A percentile compares a stretch with the other conserved stretches of the same genome.
Evolutionary conservation across 2,888 invertebrate species (phyloP).

Genomic region (Trichogramma evanescens): DNA sequence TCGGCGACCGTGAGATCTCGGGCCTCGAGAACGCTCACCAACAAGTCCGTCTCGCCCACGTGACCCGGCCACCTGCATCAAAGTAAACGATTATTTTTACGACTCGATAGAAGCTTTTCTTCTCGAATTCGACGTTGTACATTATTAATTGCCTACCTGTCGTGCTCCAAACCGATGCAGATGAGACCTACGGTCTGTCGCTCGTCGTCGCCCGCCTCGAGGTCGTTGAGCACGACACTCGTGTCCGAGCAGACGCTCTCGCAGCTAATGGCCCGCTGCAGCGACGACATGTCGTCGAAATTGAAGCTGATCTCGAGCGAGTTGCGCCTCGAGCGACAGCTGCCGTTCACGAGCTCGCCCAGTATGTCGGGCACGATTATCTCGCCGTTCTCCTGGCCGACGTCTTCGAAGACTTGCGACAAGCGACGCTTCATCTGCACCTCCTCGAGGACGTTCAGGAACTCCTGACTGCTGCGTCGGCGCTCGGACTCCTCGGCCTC

Average conservation of each 20-base stretch:
- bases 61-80: conserved; percentile 44
- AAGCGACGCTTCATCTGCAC: conserved; percentile 36
- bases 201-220: conserved; percentile 56
- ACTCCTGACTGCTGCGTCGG: conserved; percentile 37
- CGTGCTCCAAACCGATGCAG: conserved; percentile 70
- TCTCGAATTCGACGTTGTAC: background rate
- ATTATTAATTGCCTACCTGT: conserved; percentile 53
- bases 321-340: conserved; percentile 27
- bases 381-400: background rate
- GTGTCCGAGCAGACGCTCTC: conserved; percentile 77
- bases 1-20: conserved; percentile 62
- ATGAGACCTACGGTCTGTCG: conserved; percentile 67
- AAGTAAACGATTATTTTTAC: background rate
- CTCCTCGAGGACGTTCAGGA: conserved; percentile 37
- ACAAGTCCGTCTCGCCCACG: conserved; percentile 54
- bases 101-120: background rate
- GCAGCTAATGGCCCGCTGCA: conserved; percentile 67
- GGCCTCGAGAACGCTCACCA: conserved; percentile 70
- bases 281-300: conserved; percentile 38
- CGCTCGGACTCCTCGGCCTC: conserved; percentile 26
- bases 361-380: background rate
- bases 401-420: conserved; percentile 31
- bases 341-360: background rate
- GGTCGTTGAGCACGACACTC: conserved; percentile 63
- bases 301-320: conserved; percentile 28